Evolutionary conservation across 2,113 vertebrate species (phyloP).

Genomic region (Osmerus eperlanus): DNA sequence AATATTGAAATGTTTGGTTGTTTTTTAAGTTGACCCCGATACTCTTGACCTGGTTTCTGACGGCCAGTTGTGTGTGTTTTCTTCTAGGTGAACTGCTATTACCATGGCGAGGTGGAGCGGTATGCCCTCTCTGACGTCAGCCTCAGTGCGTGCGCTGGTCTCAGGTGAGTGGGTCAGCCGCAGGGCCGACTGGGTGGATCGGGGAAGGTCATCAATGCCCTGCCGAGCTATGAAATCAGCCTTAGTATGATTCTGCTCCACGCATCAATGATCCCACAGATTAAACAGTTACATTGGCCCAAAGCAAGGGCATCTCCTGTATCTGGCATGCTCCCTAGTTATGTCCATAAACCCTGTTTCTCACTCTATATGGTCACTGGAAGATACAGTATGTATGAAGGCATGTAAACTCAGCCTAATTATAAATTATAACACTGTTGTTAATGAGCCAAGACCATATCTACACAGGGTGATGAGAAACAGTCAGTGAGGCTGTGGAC

Average conservation of each 20-base stretch:
- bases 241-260: slow-evolving; percentile 7
- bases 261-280: slow-evolving; percentile 2
- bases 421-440: background rate
- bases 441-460: slow-evolving; percentile 20
- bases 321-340: background rate
- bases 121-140: slow-evolving; percentile 64
- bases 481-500: slow-evolving; percentile 16
- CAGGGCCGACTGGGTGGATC: background rate
- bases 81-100: slow-evolving; percentile 74
- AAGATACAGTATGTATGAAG: background rate
- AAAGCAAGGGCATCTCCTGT: slow-evolving; percentile 5
- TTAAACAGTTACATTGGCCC: background rate
- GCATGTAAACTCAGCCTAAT: background rate
- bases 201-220: background rate
- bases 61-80: slow-evolving; percentile 18
- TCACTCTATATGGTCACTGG: background rate
- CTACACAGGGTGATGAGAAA: slow-evolving; percentile 11
- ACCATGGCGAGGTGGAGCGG: slow-evolving; percentile 73
- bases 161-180: slow-evolving; percentile 64
- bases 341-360: background rate
- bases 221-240: background rate
- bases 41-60: slow-evolving; percentile 13
- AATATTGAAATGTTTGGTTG: background rate
- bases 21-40: background rate
- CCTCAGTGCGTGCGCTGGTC: slow-evolving; percentile 71